phyloP scores from a whole-genome alignment of 2,888 invertebrate species.

The Orthonychiurus folsomi region DNA sequence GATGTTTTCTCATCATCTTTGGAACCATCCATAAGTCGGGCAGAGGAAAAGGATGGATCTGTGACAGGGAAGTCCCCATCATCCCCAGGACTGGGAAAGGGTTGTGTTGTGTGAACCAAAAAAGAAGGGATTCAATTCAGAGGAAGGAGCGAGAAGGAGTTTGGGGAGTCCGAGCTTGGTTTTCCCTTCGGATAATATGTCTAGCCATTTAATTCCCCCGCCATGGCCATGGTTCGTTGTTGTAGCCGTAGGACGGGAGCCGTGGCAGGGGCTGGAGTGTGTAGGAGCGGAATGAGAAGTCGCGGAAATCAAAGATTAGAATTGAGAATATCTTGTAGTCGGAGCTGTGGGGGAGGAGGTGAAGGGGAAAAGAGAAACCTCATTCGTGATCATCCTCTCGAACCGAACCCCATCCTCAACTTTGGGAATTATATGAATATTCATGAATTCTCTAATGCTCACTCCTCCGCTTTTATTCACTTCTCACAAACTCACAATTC shows the following conservation, averaged over 20 bases:
- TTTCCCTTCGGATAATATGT: conserved; percentile 7
- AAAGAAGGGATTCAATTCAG: not conserved
- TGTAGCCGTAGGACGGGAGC: not conserved
- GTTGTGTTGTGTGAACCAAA: too few relatives aligned
- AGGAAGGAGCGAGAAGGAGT: not conserved
- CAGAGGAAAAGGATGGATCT: too few relatives aligned
- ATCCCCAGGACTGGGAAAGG: too few relatives aligned
- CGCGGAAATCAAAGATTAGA: conserved; percentile 36
- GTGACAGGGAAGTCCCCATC: too few relatives aligned
- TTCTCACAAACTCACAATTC: not conserved
- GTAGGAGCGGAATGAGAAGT: conserved; percentile 17
- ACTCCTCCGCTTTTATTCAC: conserved; percentile 9
- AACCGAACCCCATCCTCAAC: conserved; percentile 26
- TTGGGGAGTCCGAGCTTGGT: not conserved
- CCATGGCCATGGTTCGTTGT: not conserved
- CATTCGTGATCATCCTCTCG: conserved; percentile 23
- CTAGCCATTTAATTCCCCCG: not conserved
- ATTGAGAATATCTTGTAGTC: conserved; percentile 21
- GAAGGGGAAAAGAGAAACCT: conserved; percentile 30
- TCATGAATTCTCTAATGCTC: conserved; percentile 31
- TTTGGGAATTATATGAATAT: conserved; percentile 32
- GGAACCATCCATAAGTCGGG: not conserved
- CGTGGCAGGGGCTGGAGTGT: not conserved
- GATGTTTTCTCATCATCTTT: not conserved
- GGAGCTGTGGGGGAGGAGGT: conserved; percentile 12